Evolutionary conservation across 2,113 vertebrate species (phyloP).

Genomic region (Diglossa brunneiventris): DNA sequence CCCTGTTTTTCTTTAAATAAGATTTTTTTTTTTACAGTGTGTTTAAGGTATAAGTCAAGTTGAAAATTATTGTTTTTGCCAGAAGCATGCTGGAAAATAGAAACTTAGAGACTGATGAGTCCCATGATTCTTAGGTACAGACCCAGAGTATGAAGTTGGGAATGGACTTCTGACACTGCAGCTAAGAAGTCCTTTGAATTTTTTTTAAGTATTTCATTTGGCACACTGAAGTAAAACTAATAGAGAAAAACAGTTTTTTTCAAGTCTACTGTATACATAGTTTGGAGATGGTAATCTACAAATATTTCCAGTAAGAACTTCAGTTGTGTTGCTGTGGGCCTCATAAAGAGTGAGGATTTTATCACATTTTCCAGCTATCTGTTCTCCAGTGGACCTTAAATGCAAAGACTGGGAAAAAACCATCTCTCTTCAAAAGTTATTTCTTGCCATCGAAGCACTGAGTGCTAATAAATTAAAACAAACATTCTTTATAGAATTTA

Average conservation of each 20-base stretch:
- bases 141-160: neutral
- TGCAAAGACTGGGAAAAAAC: neutral
- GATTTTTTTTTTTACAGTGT: neutral
- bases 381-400: neutral
- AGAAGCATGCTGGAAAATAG: neutral
- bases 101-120: neutral
- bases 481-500: neutral
- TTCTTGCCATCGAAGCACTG: neutral
- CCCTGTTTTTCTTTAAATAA: neutral
- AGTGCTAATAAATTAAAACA: neutral
- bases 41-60: neutral
- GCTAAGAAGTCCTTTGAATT: neutral
- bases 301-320: neutral
- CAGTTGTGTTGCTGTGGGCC: neutral
- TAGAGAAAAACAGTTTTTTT: neutral
- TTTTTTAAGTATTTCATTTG: neutral
- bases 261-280: neutral
- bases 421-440: neutral
- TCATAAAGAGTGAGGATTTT: slow-evolving; percentile 20
- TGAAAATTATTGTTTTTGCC: neutral
- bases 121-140: neutral
- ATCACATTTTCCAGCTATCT: neutral
- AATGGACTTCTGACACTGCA: neutral
- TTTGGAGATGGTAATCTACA: neutral
- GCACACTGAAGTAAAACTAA: neutral